Conservation (phyloP, 2,888 invertebrate genomes). For the Lymantria monacha region DNA sequence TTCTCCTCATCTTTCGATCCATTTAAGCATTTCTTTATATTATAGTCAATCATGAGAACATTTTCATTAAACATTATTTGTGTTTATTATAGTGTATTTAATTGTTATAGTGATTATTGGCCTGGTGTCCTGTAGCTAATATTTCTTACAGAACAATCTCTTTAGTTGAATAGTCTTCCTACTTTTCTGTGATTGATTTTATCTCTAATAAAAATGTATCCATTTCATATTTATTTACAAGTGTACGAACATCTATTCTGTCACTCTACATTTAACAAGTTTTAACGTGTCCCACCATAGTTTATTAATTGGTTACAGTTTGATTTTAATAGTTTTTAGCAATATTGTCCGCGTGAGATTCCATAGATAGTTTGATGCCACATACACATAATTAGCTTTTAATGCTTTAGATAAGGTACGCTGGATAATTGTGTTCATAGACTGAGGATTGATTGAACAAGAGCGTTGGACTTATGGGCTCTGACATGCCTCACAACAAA, state of each 20-base stretch:
- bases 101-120: too few species aligned
- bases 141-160: too few species aligned
- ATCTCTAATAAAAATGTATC: too few species aligned
- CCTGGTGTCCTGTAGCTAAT: too few species aligned
- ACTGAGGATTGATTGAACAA: conserved; percentile 56
- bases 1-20: too few species aligned
- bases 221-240: too few species aligned
- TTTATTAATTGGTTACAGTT: conserved; percentile 20
- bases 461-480: conserved; percentile 28
- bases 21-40: too few species aligned
- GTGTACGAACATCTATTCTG: not conserved
- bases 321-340: conserved; percentile 20
- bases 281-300: conserved; percentile 13
- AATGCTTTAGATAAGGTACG: conserved; percentile 81
- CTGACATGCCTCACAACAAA: conserved; percentile 19
- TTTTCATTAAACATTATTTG: too few species aligned
- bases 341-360: conserved; percentile 61
- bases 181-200: too few species aligned
- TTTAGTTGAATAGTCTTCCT: too few species aligned
- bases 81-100: too few species aligned
- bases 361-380: conserved; percentile 75
- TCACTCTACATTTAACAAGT: conserved; percentile 10
- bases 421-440: conserved; percentile 81
- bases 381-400: conserved; percentile 79
- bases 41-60: too few species aligned